Evolutionary conservation across 2,888 invertebrate genomes (phyloP).

Genomic region (Seladonia tumulorum): DNA sequence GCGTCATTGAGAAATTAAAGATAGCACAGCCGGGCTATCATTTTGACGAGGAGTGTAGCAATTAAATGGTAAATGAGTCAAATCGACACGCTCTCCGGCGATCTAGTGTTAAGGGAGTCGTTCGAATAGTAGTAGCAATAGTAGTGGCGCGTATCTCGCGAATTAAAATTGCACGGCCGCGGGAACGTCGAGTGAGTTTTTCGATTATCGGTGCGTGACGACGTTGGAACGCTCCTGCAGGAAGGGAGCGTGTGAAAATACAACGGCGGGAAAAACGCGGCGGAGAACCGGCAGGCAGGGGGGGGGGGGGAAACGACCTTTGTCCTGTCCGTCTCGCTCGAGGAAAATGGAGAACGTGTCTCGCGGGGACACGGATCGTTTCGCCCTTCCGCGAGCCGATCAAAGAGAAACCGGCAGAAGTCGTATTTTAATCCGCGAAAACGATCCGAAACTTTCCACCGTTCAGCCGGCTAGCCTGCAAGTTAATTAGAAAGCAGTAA

Average conservation of each 20-base stretch:
- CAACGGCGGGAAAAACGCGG: not conserved
- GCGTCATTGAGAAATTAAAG: too few relatives aligned
- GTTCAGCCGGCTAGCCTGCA: not conserved
- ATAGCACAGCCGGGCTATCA: too few relatives aligned
- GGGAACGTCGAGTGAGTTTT: conserved; percentile 9
- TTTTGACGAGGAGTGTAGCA: too few relatives aligned
- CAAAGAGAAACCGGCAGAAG: conserved; percentile 4
- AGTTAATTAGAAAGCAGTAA: not conserved
- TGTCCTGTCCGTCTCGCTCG: not conserved
- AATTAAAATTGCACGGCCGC: not conserved
- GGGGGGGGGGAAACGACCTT: not conserved
- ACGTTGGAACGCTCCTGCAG: not conserved
- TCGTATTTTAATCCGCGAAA: not conserved
- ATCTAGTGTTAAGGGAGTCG: not conserved
- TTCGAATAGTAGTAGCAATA: too few relatives aligned
- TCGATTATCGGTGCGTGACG: conserved; percentile 47
- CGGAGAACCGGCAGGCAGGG: not conserved
- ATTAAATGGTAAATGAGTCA: too few relatives aligned
- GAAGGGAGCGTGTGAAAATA: conserved; percentile 43
- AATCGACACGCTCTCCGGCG: too few relatives aligned
- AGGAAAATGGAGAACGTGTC: not conserved
- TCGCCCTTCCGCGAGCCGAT: not conserved
- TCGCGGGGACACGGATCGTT: not conserved
- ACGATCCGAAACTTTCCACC: conserved; percentile 11
- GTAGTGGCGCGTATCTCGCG: not conserved